Conservation (phyloP, 2,797 vertebrate species). For the Smutsia gigantea region DNA sequence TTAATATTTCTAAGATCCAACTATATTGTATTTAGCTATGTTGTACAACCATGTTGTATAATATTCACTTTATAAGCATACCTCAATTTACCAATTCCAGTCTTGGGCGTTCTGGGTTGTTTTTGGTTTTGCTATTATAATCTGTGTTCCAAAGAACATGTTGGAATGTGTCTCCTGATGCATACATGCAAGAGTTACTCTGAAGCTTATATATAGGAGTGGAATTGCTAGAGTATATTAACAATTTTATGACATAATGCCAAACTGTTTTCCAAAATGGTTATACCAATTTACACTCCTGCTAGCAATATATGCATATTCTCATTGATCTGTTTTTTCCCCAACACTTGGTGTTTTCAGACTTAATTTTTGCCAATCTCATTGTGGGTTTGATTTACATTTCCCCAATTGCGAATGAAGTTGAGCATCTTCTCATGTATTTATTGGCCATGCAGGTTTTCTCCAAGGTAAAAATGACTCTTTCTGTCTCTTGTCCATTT, state of each 20-base stretch:
- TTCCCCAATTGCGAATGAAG: not conserved
- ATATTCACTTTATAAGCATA: not conserved
- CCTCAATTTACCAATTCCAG: not conserved
- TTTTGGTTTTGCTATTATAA: not conserved
- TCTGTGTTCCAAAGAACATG: not conserved
- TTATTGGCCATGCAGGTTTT: not conserved
- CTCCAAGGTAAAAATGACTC: not conserved
- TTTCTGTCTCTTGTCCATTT: conserved; percentile 10
- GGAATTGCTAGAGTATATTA: not conserved
- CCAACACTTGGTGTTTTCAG: not conserved
- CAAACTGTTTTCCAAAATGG: not conserved
- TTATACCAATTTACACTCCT: not conserved
- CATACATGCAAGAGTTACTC: not conserved
- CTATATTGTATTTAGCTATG: not conserved
- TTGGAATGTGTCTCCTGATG: not conserved
- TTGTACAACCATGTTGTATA: not conserved
- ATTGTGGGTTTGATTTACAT: not conserved
- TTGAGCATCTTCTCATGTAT: not conserved
- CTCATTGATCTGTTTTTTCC: not conserved
- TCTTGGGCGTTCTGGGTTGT: not conserved
- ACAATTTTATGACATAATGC: not conserved
- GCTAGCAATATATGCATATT: not conserved
- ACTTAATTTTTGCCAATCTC: not conserved
- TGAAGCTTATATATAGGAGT: not conserved
- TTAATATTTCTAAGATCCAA: not conserved